phyloP scores from a whole-genome alignment of 2,797 vertebrate genomes.

The Halcyon chelicuti region DNA sequence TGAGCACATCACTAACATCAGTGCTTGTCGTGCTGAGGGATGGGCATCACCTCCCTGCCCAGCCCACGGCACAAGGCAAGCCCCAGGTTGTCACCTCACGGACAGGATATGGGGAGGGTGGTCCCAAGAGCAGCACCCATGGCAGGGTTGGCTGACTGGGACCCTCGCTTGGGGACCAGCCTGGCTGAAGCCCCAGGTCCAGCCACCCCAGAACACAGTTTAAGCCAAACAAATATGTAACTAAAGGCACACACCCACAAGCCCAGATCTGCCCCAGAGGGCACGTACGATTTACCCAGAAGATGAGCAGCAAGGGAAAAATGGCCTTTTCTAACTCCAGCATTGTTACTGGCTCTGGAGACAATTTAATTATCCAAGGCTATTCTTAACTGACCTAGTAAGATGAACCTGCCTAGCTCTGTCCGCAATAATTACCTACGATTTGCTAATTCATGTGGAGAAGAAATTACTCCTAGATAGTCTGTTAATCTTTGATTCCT shows the following conservation, averaged over 20 bases:
- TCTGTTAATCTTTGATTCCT: constrained; percentile 65
- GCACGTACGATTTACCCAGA: background rate
- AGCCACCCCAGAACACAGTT: background rate
- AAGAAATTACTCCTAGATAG: constrained; percentile 65
- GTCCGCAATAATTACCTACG: constrained; percentile 55
- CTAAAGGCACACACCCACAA: accelerated
- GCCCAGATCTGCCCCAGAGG: background rate
- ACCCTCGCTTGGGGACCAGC: accelerated
- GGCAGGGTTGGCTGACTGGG: accelerated
- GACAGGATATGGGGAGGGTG: accelerated
- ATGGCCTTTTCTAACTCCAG: background rate
- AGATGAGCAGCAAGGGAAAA: background rate
- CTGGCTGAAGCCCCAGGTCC: background rate
- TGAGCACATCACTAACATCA: accelerated
- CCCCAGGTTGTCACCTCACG: too few relatives aligned
- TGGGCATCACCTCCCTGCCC: background rate
- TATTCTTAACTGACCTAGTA: constrained; percentile 61
- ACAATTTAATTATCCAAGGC: constrained; percentile 54
- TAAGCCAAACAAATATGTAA: background rate
- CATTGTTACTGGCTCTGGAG: constrained; percentile 6
- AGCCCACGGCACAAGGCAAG: accelerated
- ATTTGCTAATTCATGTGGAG: constrained; percentile 66
- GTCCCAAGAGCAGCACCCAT: accelerated
- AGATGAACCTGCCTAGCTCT: constrained; percentile 58
- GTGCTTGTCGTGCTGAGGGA: accelerated